These are phyloP conservation scores for Amiota mariae DNA, from an alignment of 2,888 invertebrate genomes.

Conservation along the genomic window DNA sequence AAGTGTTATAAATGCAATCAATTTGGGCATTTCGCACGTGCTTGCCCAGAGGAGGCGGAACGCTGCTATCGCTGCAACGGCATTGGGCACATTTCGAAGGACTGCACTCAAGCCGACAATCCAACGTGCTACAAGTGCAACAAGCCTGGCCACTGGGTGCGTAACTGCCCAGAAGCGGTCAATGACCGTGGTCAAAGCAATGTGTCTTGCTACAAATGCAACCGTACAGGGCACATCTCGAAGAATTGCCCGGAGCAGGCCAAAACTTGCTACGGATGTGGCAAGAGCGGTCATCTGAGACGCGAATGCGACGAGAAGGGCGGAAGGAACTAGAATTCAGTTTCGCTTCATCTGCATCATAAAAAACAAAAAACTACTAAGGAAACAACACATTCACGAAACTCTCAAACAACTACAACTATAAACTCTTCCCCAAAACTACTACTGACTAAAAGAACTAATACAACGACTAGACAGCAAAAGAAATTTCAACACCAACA, in stretches of 20 bases:
- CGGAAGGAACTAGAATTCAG: slow-evolving; percentile 70
- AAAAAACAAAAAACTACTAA: slow-evolving; percentile 53
- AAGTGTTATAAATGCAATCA: slow-evolving; percentile 98
- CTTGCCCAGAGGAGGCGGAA: slow-evolving; percentile 94
- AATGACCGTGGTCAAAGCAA: slow-evolving; percentile 68
- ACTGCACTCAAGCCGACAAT: slow-evolving; percentile 88
- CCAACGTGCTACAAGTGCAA: slow-evolving; percentile 89
- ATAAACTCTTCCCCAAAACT: slow-evolving; percentile 50
- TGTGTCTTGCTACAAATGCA: slow-evolving; percentile 93
- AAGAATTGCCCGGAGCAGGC: slow-evolving; percentile 87
- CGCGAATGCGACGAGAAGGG: slow-evolving; percentile 90
- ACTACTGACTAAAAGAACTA: slow-evolving; percentile 44
- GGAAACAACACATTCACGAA: slow-evolving; percentile 56
- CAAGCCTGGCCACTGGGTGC: slow-evolving; percentile 92
- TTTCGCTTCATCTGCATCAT: slow-evolving; percentile 45
- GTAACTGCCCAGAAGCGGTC: slow-evolving; percentile 87
- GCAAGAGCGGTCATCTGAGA: slow-evolving; percentile 92
- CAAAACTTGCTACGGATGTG: slow-evolving; percentile 94
- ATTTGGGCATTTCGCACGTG: slow-evolving; percentile 92
- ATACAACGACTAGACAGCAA: slow-evolving; percentile 38
- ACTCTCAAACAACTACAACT: slow-evolving; percentile 46
- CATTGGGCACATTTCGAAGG: slow-evolving; percentile 93
- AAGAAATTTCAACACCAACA: slow-evolving; percentile 32
- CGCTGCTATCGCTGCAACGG: slow-evolving; percentile 82
- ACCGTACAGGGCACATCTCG: slow-evolving; percentile 93